A percentile compares a stretch with the other conserved stretches of the same genome.
Conservation (phyloP, 2,888 invertebrate genomes). For the Pheosia tremula region DNA sequence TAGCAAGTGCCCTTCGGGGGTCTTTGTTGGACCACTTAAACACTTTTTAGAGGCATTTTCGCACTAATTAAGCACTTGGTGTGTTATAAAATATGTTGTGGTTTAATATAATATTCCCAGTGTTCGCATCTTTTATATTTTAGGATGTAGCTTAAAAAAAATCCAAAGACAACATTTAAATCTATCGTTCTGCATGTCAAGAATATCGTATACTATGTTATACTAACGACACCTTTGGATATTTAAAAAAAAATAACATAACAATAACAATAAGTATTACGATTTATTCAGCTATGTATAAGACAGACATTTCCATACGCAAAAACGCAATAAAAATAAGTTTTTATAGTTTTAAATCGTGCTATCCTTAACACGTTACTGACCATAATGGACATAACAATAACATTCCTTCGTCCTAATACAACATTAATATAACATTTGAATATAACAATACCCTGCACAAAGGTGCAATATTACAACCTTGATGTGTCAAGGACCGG, state of each 20-base stretch:
- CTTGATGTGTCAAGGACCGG: constrained; percentile 56
- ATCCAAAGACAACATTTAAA: too few species aligned
- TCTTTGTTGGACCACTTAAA: constrained; percentile 48
- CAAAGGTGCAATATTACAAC: constrained; percentile 35
- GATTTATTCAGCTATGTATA: too few species aligned
- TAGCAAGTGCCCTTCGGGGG: constrained; percentile 30
- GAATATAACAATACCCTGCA: constrained; percentile 58
- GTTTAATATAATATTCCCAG: neutral
- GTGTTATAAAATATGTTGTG: constrained; percentile 32
- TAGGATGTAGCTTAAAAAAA: too few species aligned
- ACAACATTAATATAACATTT: constrained; percentile 50
- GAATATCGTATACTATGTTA: too few species aligned
- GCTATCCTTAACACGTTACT: neutral
- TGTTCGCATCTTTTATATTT: too few species aligned
- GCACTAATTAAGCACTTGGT: constrained; percentile 60
- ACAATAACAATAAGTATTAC: too few species aligned
- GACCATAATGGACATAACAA: constrained; percentile 40
- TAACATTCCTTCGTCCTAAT: constrained; percentile 62
- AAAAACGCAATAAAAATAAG: neutral
- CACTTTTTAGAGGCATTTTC: constrained; percentile 50
- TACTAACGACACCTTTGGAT: too few species aligned
- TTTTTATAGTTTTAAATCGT: neutral
- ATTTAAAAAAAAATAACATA: too few species aligned
- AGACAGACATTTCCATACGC: neutral
- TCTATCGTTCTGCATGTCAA: too few species aligned